Evolutionary conservation across 2,888 invertebrate genomes (phyloP).

Genomic region (Idaea dimidiata): DNA sequence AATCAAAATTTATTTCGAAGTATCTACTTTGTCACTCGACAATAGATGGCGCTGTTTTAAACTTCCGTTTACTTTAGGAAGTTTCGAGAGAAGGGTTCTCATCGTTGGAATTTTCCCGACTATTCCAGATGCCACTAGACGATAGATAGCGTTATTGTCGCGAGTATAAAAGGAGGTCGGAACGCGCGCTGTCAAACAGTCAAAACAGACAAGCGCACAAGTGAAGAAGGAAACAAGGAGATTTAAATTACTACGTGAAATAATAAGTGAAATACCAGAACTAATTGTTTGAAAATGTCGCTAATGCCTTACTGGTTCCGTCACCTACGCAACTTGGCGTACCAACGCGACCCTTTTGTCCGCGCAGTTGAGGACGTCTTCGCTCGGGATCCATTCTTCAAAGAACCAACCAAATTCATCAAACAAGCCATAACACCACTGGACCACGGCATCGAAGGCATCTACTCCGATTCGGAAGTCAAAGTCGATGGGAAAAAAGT

Average conservation of each 20-base stretch:
- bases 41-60: conserved; percentile 44
- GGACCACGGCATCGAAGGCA: conserved; percentile 69
- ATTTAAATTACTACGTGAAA: conserved; percentile 3
- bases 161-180: conserved; percentile 50
- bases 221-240: not conserved
- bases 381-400: conserved; percentile 64
- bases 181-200: conserved; percentile 31
- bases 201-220: conserved; percentile 19
- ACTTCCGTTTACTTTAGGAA: not conserved
- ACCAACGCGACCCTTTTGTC: conserved; percentile 53
- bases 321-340: conserved; percentile 60
- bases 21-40: conserved; percentile 22
- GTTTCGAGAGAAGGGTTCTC: conserved; percentile 17
- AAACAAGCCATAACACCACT: conserved; percentile 46
- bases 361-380: conserved; percentile 64
- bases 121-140: conserved; percentile 41
- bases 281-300: conserved; percentile 54
- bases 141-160: conserved; percentile 45
- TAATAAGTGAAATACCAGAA: conserved; percentile 17
- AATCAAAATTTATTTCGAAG: not conserved
- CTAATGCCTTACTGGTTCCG: conserved; percentile 70
- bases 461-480: conserved; percentile 79
- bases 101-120: conserved; percentile 49
- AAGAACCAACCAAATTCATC: conserved; percentile 60
- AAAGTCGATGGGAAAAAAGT: conserved; percentile 84